Evolutionary conservation across 2,113 vertebrate species (phyloP).

Genomic region (Zeus faber): DNA sequence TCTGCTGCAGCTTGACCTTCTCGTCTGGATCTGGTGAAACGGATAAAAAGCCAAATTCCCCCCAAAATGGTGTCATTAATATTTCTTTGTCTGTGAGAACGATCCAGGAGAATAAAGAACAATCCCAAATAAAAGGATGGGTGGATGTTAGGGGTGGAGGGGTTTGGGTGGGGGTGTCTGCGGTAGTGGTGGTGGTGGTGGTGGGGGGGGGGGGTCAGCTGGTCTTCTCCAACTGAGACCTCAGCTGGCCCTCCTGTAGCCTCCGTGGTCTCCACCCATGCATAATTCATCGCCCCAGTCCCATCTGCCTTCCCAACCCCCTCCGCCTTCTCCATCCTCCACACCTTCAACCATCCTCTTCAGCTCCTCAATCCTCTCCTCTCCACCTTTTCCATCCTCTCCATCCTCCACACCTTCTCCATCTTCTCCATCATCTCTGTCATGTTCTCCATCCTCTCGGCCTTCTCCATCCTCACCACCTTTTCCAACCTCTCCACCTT

Average conservation of each 20-base stretch:
- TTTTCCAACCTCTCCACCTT: too few species aligned
- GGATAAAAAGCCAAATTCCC: too few species aligned
- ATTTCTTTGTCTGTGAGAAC: too few species aligned
- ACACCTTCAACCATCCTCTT: too few species aligned
- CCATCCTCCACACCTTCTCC: constrained; percentile 16
- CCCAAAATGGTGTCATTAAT: too few species aligned
- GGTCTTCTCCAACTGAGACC: constrained; percentile 43
- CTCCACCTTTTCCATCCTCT: constrained; percentile 17
- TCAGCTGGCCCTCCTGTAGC: constrained; percentile 57
- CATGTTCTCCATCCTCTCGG: too few species aligned
- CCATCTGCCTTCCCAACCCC: constrained; percentile 58
- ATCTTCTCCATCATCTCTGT: too few species aligned
- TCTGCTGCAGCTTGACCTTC: too few species aligned
- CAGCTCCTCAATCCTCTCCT: constrained; percentile 33
- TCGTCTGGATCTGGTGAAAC: too few species aligned
- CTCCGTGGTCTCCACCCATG: constrained; percentile 39
- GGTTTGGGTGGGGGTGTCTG: constrained; percentile 11
- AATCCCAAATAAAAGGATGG: too few species aligned
- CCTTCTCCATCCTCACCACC: too few species aligned
- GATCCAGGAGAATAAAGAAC: too few species aligned
- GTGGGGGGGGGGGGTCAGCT: constrained; percentile 31
- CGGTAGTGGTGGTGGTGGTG: constrained; percentile 12
- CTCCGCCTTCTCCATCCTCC: constrained; percentile 32
- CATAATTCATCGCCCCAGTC: constrained; percentile 63
- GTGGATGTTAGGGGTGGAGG: constrained; percentile 20